Percentiles rank a stretch among this genome's conserved stretches.
Conservation (phyloP, 1,140 invertebrate species). For the Leptinotarsa undecemlineata region DNA sequence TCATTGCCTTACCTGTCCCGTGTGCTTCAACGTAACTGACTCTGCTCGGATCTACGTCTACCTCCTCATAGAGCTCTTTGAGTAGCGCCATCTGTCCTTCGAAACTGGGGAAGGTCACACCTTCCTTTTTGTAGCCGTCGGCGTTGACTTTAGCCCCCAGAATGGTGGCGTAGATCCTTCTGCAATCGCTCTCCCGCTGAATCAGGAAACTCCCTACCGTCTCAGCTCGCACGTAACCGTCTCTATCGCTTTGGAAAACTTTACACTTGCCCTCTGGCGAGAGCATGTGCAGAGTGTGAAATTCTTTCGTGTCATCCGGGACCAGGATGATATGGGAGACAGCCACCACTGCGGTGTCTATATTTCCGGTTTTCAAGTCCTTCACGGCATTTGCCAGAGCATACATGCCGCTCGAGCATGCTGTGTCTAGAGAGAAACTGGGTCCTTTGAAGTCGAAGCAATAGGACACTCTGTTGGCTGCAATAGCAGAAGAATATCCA, state of each 20-base stretch:
- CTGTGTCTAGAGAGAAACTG: conserved; percentile 77
- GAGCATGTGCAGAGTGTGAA: conserved; percentile 63
- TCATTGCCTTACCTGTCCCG: conserved; percentile 59
- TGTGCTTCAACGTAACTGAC: conserved; percentile 75
- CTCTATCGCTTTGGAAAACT: conserved; percentile 65
- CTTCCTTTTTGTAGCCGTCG: conserved; percentile 63
- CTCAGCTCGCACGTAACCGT: conserved; percentile 68
- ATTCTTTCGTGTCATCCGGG: conserved; percentile 34
- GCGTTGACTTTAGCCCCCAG: conserved; percentile 61
- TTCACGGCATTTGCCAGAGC: conserved; percentile 71
- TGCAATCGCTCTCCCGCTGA: conserved; percentile 60
- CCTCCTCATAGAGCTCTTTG: conserved; percentile 62
- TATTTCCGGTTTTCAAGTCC: conserved; percentile 69
- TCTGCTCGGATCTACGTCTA: conserved; percentile 61
- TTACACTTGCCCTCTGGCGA: conserved; percentile 64
- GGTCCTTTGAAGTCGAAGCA: conserved; percentile 71
- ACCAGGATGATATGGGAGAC: conserved; percentile 64
- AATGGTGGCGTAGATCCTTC: conserved; percentile 64
- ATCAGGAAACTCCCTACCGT: conserved; percentile 61
- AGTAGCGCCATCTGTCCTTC: conserved; percentile 61
- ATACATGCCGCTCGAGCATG: conserved; percentile 76
- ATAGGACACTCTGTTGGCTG: conserved; percentile 62
- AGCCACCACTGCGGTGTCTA: conserved; percentile 77
- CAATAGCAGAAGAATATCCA: conserved; percentile 4
- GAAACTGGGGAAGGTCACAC: conserved; percentile 62